Evolutionary conservation across 2,888 invertebrate species (phyloP).

Genomic region (Chrysina gloriosa): DNA sequence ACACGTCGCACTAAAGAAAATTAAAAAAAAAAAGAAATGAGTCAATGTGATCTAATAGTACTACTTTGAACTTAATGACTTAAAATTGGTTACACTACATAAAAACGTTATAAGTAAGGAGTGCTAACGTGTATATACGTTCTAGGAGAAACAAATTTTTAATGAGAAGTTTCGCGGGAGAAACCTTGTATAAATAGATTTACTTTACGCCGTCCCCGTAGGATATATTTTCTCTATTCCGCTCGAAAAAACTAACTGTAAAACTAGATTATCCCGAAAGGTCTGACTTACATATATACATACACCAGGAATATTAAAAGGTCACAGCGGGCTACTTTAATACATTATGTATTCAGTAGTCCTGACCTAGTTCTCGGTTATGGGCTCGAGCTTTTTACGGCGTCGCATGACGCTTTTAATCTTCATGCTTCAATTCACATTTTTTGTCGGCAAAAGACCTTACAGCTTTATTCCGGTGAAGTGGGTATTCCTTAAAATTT

Average conservation of each 20-base stretch:
- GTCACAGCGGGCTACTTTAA: constrained; percentile 1
- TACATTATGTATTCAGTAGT: constrained; percentile 29
- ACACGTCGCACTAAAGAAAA: too few species aligned
- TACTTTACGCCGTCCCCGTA: too few species aligned
- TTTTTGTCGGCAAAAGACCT: constrained; percentile 2
- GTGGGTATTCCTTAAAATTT: constrained; percentile 1
- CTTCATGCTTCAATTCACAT: constrained; percentile 13
- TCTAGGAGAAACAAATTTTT: too few species aligned
- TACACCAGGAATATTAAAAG: constrained; percentile 10
- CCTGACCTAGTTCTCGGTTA: constrained; percentile 15
- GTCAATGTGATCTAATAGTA: too few species aligned
- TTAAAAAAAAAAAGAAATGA: too few species aligned
- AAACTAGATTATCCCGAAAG: background rate
- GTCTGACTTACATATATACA: background rate
- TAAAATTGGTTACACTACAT: too few species aligned
- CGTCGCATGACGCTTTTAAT: constrained; percentile 6
- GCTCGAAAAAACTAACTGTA: background rate
- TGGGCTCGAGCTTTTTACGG: background rate
- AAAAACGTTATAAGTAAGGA: too few species aligned
- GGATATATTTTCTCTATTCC: background rate
- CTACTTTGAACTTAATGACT: too few species aligned
- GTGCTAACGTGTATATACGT: too few species aligned
- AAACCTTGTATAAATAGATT: too few species aligned
- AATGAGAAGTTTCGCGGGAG: too few species aligned
- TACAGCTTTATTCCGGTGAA: background rate